Base-by-base conservation (phyloP, 2,888 invertebrate species). In the Trilocha varians region DNA sequence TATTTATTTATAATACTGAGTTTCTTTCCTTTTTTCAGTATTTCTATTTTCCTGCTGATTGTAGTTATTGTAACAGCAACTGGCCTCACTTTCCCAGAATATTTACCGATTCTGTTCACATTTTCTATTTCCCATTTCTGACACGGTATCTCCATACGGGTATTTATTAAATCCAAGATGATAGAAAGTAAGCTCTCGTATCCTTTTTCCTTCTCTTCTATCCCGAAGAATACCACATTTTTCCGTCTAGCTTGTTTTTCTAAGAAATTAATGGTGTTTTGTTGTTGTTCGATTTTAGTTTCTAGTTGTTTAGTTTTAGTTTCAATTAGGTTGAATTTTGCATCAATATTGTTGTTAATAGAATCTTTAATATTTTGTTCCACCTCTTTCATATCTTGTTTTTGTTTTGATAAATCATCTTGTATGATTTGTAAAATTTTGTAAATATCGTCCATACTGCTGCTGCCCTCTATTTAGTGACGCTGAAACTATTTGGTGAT, bases 241-340 rank as follows among this genome's bases (percentile, higher is more conserved):
- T 46, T 55, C n/a, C 40, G 50, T 50, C 49, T 45, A 3, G 48
- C 8, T 18, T 50, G 43, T 33, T 44, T 55, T 2, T 56, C 53
- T 36, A 56, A 25, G 16, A 38, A 41, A 2, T 55, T 44, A 13
- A 59, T 53, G 9, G 43, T 47, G 47, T 47, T 52, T 45, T 53
- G 49, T 44, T 59, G 56, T 40, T 52, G 35, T 44, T 56, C 49
- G 3, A 59, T 42, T 53, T 54, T 52, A 14, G 25, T 33, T 43
- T 52, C 50, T 3, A 52, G 34, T 3, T 46, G n/a, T 3, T 40
- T 48, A 9, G 45, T 52, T 50, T 48, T 49, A 13, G 34, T 16
- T 34, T 51, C 49, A 2, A 53, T 38, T 1, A n/a, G 11, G 1
- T 36, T 11, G 14, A 52, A 52, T 46, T 53, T 54, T 41, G 46